phyloP scores from a whole-genome alignment of 2,113 vertebrate species.

The Fregetta grallaria region DNA sequence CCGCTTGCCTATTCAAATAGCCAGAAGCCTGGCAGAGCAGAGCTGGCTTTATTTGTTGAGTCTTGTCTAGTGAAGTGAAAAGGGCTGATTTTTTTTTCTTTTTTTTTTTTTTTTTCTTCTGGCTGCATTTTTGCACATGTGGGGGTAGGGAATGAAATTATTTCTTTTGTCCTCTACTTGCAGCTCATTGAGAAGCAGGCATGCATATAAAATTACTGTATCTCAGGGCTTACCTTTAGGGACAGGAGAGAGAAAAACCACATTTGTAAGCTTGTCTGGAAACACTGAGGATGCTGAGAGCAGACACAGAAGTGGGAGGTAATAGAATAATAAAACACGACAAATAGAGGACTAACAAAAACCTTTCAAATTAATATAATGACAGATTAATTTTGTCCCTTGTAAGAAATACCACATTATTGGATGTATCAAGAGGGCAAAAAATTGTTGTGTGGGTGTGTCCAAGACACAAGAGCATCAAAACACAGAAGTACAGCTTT shows the following conservation, averaged over 20 bases:
- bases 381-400: neutral
- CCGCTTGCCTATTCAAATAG: slow-evolving; percentile 65
- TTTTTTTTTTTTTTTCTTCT: neutral
- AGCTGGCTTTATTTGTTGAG: slow-evolving; percentile 71
- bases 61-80: slow-evolving; percentile 72
- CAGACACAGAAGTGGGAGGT: neutral
- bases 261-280: slow-evolving; percentile 16
- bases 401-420: neutral
- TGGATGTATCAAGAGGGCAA: neutral
- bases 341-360: neutral
- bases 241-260: neutral
- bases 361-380: neutral
- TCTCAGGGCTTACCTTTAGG: slow-evolving; percentile 60
- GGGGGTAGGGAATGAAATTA: slow-evolving; percentile 61
- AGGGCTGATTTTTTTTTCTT: neutral
- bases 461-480: neutral
- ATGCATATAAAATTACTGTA: slow-evolving; percentile 68
- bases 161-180: slow-evolving; percentile 65
- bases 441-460: rapidly evolving
- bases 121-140: slow-evolving; percentile 57
- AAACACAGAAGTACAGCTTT: neutral
- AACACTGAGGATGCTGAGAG: neutral
- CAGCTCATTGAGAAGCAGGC: slow-evolving; percentile 69
- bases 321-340: neutral
- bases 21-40: slow-evolving; percentile 60